Percentiles rank a stretch among this genome's conserved stretches.
phyloP scores from a whole-genome alignment of 2,888 invertebrate genomes.

The Agrilus mali region DNA sequence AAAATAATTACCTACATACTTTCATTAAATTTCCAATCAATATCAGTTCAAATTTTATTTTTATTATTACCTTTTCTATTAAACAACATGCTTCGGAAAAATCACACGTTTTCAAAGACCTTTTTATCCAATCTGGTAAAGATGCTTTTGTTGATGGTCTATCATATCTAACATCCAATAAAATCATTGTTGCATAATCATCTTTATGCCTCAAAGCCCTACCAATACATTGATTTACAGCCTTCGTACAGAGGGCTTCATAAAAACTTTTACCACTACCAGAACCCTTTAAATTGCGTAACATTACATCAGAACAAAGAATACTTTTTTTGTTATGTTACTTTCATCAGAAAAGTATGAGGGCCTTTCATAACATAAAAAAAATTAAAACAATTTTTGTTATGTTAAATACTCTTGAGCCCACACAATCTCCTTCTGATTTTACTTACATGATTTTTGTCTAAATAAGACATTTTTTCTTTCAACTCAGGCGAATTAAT shows the following conservation, averaged over 20 bases:
- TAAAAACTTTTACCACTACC: constrained; percentile 69
- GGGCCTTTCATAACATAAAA: no score
- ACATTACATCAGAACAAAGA: no score
- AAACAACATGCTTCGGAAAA: constrained; percentile 17
- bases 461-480: constrained; percentile 84
- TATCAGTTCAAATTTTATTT: no score
- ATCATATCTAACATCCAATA: constrained; percentile 81
- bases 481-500: constrained; percentile 74
- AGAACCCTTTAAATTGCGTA: constrained; percentile 29
- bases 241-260: constrained; percentile 92
- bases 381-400: no score
- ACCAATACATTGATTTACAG: constrained; percentile 96
- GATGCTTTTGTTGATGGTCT: constrained; percentile 50
- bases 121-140: constrained; percentile 76
- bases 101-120: constrained; percentile 20
- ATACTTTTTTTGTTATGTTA: no score
- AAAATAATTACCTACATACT: no score
- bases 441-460: constrained; percentile 43
- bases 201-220: constrained; percentile 85
- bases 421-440: no score
- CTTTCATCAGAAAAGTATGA: no score
- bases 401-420: no score
- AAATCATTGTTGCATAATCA: constrained; percentile 84
- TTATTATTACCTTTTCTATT: constrained; percentile 21
- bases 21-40: no score